phyloP scores from a whole-genome alignment of 2,888 invertebrate species.

The Perithous albicinctus region DNA sequence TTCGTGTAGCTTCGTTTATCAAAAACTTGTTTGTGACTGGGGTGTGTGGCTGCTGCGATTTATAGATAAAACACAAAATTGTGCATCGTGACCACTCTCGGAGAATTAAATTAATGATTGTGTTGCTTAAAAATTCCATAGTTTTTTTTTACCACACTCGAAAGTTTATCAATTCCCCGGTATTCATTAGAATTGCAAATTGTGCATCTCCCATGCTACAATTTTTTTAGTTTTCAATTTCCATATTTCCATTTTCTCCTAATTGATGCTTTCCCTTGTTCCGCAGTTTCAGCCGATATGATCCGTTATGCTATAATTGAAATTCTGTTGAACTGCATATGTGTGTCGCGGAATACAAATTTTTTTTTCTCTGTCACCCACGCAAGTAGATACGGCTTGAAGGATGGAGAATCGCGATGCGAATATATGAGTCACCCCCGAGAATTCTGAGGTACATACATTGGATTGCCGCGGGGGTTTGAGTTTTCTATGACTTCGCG shows the following conservation, averaged over 20 bases:
- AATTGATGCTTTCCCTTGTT: not conserved
- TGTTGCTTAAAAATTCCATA: slow-evolving; percentile 39
- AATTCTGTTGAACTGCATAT: slow-evolving; percentile 9
- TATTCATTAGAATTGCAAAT: slow-evolving; percentile 33
- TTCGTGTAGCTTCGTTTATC: slow-evolving; percentile 43
- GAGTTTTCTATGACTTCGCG: slow-evolving; percentile 36
- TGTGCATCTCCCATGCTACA: not conserved
- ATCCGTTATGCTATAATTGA: not conserved
- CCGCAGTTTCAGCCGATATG: not conserved
- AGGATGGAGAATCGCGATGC: not conserved
- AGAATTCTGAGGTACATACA: not conserved
- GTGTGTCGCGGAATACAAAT: not conserved
- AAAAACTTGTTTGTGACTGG: slow-evolving; percentile 34
- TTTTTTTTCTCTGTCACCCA: not conserved
- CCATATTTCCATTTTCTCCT: not conserved
- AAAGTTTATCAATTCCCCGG: slow-evolving; percentile 36
- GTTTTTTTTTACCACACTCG: not conserved
- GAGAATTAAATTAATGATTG: slow-evolving; percentile 31
- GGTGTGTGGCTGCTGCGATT: slow-evolving; percentile 15
- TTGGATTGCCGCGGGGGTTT: slow-evolving; percentile 16
- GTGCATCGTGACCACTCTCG: not conserved
- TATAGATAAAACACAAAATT: slow-evolving; percentile 45
- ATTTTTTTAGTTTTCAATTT: not conserved
- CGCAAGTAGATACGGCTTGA: not conserved
- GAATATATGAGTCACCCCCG: not conserved